phyloP scores from a whole-genome alignment of 2,797 vertebrate species.

The Sebastes miniatus region DNA sequence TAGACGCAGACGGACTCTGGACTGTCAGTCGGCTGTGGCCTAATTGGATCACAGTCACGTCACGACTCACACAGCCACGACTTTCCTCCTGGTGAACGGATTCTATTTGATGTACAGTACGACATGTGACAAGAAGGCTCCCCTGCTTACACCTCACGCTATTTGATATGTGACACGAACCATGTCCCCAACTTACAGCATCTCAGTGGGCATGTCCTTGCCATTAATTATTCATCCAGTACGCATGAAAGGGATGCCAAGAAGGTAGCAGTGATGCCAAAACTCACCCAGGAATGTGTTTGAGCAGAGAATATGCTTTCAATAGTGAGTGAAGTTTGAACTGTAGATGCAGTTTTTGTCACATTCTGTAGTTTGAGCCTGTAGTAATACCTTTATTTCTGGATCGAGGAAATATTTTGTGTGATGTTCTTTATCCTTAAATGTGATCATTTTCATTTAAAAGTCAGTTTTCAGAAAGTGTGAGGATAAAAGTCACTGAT shows the following conservation, averaged over 20 bases:
- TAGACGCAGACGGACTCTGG: conserved; percentile 1
- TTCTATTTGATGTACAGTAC: conserved; percentile 26
- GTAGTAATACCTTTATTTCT: background rate
- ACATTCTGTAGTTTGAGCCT: background rate
- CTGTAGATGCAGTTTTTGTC: background rate
- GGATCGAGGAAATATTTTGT: background rate
- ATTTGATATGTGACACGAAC: conserved; percentile 49
- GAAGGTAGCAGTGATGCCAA: conserved; percentile 1
- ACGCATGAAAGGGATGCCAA: conserved; percentile 29
- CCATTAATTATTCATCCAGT: conserved; percentile 52
- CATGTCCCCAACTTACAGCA: conserved; percentile 31
- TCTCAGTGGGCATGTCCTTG: conserved; percentile 46
- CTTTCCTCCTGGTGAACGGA: conserved; percentile 16
- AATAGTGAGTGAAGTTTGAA: background rate
- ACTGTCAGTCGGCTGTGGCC: conserved; percentile 22
- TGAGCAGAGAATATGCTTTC: conserved; percentile 1
- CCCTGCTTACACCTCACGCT: conserved; percentile 11
- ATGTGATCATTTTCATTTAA: background rate
- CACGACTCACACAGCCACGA: conserved; percentile 1
- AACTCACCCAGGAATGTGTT: conserved; percentile 12
- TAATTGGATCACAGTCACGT: conserved; percentile 46
- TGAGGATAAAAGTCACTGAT: background rate
- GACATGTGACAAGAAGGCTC: conserved; percentile 19
- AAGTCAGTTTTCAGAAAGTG: background rate
- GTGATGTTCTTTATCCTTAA: background rate